Conservation (phyloP, 2,113 vertebrate genomes). For the Psittacus erithacus region DNA sequence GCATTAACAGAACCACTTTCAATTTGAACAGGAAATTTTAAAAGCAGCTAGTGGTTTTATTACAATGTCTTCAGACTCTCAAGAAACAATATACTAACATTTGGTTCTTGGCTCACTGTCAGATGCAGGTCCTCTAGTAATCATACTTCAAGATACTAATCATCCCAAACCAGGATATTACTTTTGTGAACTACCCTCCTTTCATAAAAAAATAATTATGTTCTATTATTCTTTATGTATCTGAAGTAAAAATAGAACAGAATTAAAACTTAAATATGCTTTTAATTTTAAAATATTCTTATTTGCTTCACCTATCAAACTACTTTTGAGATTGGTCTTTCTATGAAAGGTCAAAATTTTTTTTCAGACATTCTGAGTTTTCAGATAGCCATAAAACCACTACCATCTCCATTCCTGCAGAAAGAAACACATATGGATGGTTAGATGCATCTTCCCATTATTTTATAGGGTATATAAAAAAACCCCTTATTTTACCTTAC, state of each 20-base stretch:
- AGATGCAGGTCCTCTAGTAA: background rate
- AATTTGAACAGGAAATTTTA: background rate
- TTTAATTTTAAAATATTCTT: background rate
- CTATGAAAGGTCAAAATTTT: background rate
- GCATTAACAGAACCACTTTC: background rate
- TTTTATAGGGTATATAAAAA: background rate
- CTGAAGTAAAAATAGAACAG: background rate
- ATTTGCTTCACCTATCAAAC: background rate
- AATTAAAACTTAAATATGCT: background rate
- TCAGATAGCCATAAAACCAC: background rate
- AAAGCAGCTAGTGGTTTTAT: background rate
- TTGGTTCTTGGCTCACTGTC: background rate
- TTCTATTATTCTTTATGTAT: background rate
- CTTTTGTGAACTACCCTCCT: background rate
- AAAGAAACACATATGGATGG: background rate
- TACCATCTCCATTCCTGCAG: background rate
- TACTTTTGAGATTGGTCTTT: background rate
- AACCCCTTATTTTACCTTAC: constrained; percentile 56
- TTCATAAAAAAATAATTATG: background rate
- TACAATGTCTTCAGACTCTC: background rate
- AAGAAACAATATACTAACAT: background rate
- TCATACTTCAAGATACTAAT: background rate
- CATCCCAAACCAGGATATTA: background rate
- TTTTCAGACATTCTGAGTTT: background rate
- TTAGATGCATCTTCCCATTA: background rate